Evolutionary conservation across 2,113 vertebrate species (phyloP).

Genomic region (Lathamus discolor): DNA sequence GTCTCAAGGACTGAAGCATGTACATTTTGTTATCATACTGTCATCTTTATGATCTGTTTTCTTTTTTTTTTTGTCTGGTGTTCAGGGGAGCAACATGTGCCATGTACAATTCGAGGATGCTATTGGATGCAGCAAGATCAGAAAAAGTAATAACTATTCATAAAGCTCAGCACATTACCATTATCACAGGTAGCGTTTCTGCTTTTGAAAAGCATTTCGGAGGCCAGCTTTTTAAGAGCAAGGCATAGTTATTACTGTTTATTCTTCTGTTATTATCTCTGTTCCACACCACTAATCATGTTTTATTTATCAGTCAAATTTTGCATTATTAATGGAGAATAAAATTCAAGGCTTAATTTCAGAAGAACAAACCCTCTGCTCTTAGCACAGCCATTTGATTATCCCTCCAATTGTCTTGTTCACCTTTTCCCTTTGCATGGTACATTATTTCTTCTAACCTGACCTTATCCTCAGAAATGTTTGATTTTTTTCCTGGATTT

Average conservation of each 20-base stretch:
- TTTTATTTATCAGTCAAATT: slow-evolving; percentile 29
- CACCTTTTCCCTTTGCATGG: background rate
- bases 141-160: background rate
- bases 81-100: background rate
- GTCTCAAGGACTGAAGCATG: background rate
- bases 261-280: slow-evolving; percentile 7
- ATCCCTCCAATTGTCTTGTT: background rate
- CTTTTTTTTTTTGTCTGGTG: background rate
- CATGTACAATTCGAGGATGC: background rate
- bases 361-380: slow-evolving; percentile 10
- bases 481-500: background rate
- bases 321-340: slow-evolving; percentile 25
- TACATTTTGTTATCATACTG: background rate
- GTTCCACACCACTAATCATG: background rate
- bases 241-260: background rate
- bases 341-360: slow-evolving; percentile 43
- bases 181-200: background rate
- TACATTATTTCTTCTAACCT: background rate
- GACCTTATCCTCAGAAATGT: background rate
- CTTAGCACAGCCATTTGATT: background rate
- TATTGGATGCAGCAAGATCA: background rate
- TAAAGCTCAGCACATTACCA: background rate
- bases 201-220: background rate
- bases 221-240: background rate
- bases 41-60: background rate